These are phyloP conservation scores for Bembecia ichneumoniformis DNA, from an alignment of 2,888 invertebrate species.

Conservation along the genomic window DNA sequence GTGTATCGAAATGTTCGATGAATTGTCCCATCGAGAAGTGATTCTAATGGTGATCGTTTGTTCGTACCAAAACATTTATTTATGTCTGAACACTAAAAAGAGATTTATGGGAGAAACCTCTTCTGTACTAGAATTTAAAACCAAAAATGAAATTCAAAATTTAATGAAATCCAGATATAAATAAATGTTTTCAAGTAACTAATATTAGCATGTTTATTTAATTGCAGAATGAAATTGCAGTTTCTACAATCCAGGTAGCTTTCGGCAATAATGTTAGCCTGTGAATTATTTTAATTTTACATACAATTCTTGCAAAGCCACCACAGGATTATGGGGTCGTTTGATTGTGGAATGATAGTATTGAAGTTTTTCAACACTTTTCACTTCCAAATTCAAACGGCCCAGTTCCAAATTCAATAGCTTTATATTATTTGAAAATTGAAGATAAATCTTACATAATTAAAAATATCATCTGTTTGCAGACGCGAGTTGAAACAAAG, in stretches of 20 bases:
- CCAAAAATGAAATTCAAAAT: too few species aligned
- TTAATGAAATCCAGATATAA: not conserved
- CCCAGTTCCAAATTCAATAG: conserved; percentile 20
- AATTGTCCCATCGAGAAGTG: conserved; percentile 55
- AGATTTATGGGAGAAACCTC: not conserved
- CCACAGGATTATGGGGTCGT: conserved; percentile 24
- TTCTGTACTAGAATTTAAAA: too few species aligned
- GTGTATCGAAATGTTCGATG: conserved; percentile 62
- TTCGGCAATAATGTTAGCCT: conserved; percentile 13
- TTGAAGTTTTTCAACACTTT: conserved; percentile 11
- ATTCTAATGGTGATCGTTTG: conserved; percentile 60
- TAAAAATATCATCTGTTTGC: conserved; percentile 31
- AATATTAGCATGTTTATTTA: not conserved
- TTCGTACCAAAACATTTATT: conserved; percentile 2
- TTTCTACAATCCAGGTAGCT: conserved; percentile 41
- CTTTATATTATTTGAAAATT: conserved; percentile 33
- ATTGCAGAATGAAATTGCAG: conserved; percentile 38
- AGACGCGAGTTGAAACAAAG: conserved; percentile 54
- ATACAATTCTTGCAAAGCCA: conserved; percentile 22
- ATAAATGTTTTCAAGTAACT: not conserved
- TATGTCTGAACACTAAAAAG: not conserved
- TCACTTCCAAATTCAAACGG: conserved; percentile 29
- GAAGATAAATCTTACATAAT: conserved; percentile 48
- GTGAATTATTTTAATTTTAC: not conserved
- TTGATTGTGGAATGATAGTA: conserved; percentile 15